Conservation (phyloP, 2,888 invertebrate species). For the Eupithecia subfuscata region DNA sequence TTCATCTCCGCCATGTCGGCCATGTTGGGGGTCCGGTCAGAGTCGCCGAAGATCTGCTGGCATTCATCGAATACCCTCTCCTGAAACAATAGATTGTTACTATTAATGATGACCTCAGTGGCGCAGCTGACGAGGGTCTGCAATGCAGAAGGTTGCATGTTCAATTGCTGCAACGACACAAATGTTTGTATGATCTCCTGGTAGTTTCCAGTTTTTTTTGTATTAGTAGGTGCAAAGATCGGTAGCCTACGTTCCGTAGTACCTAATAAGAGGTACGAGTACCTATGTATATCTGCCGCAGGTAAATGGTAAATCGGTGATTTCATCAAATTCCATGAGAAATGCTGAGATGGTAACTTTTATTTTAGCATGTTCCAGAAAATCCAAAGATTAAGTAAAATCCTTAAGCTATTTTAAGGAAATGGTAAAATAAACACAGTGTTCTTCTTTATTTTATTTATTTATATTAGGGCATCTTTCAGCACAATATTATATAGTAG, state of each 20-base stretch:
- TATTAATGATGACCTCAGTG: background rate
- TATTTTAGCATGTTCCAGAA: too few species aligned
- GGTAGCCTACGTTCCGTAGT: too few species aligned
- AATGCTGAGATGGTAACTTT: too few species aligned
- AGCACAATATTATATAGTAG: too few species aligned
- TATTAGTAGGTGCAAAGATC: background rate
- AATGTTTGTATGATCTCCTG: background rate
- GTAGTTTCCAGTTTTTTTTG: background rate
- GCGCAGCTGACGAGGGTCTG: too few species aligned
- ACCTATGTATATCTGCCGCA: too few species aligned
- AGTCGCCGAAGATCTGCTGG: constrained; percentile 61
- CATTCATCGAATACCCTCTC: constrained; percentile 73
- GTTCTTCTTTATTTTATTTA: too few species aligned
- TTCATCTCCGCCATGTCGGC: constrained; percentile 85
- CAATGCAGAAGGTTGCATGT: too few species aligned
- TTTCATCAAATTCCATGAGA: background rate
- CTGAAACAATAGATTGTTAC: constrained; percentile 46
- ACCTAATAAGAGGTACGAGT: too few species aligned
- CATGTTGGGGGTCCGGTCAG: constrained; percentile 76
- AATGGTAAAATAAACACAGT: background rate
- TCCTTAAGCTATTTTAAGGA: background rate
- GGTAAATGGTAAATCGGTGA: too few species aligned
- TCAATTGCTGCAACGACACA: too few species aligned
- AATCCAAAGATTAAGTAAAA: background rate
- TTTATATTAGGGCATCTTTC: too few species aligned